A percentile compares a stretch with the other conserved stretches of the same genome.
Evolutionary conservation across 2,888 invertebrate genomes (phyloP).

Genomic region (Ligdia adustata): DNA sequence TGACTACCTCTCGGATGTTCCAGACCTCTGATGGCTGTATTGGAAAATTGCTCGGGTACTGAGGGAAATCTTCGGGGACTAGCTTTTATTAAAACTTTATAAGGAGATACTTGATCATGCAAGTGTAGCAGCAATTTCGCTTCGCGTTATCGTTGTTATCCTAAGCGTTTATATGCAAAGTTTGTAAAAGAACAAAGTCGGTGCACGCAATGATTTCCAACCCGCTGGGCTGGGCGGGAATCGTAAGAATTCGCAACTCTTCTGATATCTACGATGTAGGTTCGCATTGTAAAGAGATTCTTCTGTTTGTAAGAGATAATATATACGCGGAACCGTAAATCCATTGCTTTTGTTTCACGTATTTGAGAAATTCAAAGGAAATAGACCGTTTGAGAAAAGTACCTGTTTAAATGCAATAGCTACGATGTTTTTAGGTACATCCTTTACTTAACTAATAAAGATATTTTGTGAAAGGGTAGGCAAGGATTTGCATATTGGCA

Average conservation of each 20-base stretch:
- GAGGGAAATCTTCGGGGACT: constrained; percentile 59
- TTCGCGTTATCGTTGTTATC: constrained; percentile 47
- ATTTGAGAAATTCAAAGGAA: constrained; percentile 71
- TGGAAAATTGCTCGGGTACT: constrained; percentile 71
- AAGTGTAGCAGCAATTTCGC: constrained; percentile 38
- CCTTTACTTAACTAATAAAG: constrained; percentile 33
- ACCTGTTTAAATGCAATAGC: constrained; percentile 43
- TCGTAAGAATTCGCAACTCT: constrained; percentile 69
- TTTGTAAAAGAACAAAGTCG: constrained; percentile 32
- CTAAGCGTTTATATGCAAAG: constrained; percentile 43
- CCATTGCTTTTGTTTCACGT: constrained; percentile 64
- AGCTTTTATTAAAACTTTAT: constrained; percentile 73
- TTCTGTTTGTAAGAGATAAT: constrained; percentile 69
- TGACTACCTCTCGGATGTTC: constrained; percentile 68
- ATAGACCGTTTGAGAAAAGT: constrained; percentile 53
- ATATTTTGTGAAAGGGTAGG: constrained; percentile 39
- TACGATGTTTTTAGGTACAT: constrained; percentile 24
- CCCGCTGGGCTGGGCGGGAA: constrained; percentile 56
- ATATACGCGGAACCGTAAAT: constrained; percentile 69
- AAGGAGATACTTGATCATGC: constrained; percentile 51
- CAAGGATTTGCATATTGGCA: constrained; percentile 75
- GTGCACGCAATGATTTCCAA: constrained; percentile 69
- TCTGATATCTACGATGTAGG: constrained; percentile 69
- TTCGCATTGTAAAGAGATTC: constrained; percentile 72
- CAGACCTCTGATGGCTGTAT: constrained; percentile 73